These are phyloP conservation scores for Gryllus longicercus DNA, from an alignment of 2,888 invertebrate species.

Conservation along the genomic window DNA sequence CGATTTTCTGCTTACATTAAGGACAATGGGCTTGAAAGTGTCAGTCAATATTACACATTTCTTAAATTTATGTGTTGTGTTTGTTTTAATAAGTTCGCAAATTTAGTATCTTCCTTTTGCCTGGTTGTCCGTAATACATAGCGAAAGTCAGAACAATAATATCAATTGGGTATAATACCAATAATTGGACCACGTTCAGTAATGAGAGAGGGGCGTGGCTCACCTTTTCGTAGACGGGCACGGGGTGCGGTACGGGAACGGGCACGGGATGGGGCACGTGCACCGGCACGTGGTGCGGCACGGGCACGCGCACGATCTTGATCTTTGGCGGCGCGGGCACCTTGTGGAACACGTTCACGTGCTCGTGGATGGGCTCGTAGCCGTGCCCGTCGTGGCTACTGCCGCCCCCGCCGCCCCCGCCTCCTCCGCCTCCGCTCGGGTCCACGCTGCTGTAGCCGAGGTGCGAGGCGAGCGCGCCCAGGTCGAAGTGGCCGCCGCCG, in stretches of 20 bases:
- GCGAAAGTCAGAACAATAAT: too few species aligned
- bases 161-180: too few species aligned
- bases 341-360: constrained; percentile 23
- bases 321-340: constrained; percentile 23
- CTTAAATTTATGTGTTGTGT: too few species aligned
- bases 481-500: background rate
- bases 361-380: constrained; percentile 27
- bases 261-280: constrained; percentile 34
- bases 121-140: too few species aligned
- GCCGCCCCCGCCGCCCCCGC: background rate
- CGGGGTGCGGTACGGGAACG: constrained; percentile 35
- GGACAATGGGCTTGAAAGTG: too few species aligned
- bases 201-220: background rate
- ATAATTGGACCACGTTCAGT: too few species aligned
- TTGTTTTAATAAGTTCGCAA: too few species aligned
- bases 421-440: background rate
- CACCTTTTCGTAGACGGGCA: constrained; percentile 33
- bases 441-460: background rate
- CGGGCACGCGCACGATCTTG: constrained; percentile 33
- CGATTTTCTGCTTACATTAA: too few species aligned
- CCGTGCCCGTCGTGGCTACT: constrained; percentile 18
- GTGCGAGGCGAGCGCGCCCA: background rate
- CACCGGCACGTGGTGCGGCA: constrained; percentile 35
- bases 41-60: too few species aligned
- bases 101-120: too few species aligned